Percentiles rank a stretch among this genome's conserved stretches.
phyloP scores from a whole-genome alignment of 2,797 vertebrate species.

The Oryzias dopingdopingensis region DNA sequence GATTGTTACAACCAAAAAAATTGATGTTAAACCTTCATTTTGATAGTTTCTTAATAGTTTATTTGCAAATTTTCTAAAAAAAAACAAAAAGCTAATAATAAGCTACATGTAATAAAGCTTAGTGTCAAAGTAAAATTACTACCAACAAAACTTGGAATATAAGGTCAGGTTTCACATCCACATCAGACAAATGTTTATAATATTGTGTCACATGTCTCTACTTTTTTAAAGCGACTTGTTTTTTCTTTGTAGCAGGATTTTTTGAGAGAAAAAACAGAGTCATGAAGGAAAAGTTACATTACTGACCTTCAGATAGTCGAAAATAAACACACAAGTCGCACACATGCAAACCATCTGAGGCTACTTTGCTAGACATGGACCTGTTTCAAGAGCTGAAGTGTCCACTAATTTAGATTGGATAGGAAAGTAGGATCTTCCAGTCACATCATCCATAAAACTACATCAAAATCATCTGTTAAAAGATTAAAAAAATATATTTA shows the following conservation, averaged over 20 bases:
- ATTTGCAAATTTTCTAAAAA: no score
- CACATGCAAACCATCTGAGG: constrained; percentile 4
- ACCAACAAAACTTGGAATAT: no score
- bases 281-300: neutral
- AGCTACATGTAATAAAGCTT: no score
- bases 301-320: constrained; percentile 5
- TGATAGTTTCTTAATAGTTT: no score
- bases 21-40: no score
- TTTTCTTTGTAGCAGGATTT: neutral
- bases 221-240: neutral
- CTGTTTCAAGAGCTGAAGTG: constrained; percentile 9
- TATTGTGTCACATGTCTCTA: neutral
- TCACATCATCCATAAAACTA: neutral
- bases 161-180: no score
- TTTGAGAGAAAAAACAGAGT: neutral
- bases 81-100: no score
- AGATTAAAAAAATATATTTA: no score
- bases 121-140: no score
- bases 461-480: neutral
- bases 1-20: no score
- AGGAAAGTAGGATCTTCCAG: neutral
- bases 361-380: constrained; percentile 8
- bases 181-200: no score
- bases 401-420: neutral
- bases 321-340: neutral